These are phyloP conservation scores for Gymnoscopelus microlampas DNA, from an alignment of 2,797 vertebrate species.

Conservation along the genomic window DNA sequence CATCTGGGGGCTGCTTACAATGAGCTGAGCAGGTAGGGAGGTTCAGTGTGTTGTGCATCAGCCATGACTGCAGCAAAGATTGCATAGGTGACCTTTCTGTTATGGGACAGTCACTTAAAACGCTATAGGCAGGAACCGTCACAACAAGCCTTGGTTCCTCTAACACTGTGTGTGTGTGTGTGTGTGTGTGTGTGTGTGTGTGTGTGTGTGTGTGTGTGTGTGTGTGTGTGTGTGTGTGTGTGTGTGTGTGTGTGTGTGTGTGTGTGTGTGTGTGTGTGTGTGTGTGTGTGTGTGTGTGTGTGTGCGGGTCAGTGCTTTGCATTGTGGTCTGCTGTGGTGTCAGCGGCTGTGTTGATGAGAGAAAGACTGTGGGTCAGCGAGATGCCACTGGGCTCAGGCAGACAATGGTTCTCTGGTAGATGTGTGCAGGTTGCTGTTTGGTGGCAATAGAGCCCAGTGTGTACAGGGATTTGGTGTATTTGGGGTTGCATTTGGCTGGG, in stretches of 20 bases:
- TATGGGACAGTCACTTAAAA: no score
- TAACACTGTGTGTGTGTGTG: no score
- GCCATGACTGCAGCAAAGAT: no score
- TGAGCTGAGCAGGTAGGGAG: no score
- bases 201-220: slow-evolving; percentile 12
- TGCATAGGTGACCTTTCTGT: no score
- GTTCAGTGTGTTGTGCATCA: no score
- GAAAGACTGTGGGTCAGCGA: neutral
- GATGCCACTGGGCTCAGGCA: neutral
- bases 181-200: no score
- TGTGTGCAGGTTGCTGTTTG: neutral
- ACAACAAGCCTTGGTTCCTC: no score
- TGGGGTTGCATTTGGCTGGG: slow-evolving; percentile 7
- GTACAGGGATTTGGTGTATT: neutral
- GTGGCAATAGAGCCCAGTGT: neutral
- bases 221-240: slow-evolving; percentile 9
- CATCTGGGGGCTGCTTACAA: neutral
- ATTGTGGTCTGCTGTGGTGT: slow-evolving; percentile 1
- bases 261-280: slow-evolving; percentile 11
- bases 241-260: slow-evolving; percentile 10
- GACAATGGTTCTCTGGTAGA: neutral
- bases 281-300: slow-evolving; percentile 8
- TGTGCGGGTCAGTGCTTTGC: slow-evolving; percentile 18
- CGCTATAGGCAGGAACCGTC: no score
- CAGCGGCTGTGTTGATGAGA: no score